Evolutionary conservation across 2,113 vertebrate species (phyloP), one percentile per base, ranked within the genome.

Genomic region (Scomber japonicus): DNA sequence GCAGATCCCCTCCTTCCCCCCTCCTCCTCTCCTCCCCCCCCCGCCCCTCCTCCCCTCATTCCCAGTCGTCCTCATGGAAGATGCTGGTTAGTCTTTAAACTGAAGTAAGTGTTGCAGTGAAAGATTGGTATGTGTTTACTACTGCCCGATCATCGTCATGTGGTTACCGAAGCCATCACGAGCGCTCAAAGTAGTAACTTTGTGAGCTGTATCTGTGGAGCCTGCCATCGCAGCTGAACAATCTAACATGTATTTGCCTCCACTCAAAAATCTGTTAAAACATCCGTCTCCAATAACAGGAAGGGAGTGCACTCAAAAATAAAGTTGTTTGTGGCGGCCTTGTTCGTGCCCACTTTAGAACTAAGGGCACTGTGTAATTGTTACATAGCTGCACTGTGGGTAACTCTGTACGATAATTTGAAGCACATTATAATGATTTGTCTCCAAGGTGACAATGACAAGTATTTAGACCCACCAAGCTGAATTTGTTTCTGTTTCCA

Each of bases 291-390:
- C 88, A 91, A 94, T 88, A 94, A 94, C 93, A 94, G 93, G 92
- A 94, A 95, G 93, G 91, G 94, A 93, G 91, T 91, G 80, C 83
- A 81, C 90, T 90, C 82, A 62, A 91, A 93, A 94, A 93, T 90
- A 91, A 89, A 91, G 86, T 77, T 89, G 92, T 89, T 92, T 92
- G 94, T 88, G 92, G 91, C 82, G 50, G 88, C 60, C 56, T 68
- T 80, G 85, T 91, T 91, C 72, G 82, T 88, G 85, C 79, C 82
- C 73, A 54, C 86, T 91, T 84, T 75, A 85, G 87, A 90, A 78
- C 61, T 3, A 54, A 19, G 68, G 76, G 76, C 60, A 80, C 67
- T 68, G 67, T 83, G 89, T 82, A 70, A 86, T 91, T 92, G 82
- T 57, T 88, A 84, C 78, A 74, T 64, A 68, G 67, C 72, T 81